phyloP scores from a whole-genome alignment of 2,113 vertebrate genomes.

The Solea solea region DNA sequence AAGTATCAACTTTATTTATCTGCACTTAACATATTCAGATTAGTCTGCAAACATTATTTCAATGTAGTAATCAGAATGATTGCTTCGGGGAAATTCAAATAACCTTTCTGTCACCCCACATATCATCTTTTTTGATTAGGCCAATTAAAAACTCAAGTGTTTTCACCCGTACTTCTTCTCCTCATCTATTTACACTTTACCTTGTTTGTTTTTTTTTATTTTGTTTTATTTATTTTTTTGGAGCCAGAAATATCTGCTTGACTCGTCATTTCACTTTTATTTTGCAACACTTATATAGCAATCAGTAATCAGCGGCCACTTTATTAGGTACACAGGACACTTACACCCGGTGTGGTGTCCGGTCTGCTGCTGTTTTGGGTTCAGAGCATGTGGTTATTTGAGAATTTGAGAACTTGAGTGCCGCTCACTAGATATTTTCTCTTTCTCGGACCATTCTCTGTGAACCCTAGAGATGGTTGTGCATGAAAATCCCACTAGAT shows the following conservation, averaged over 20 bases:
- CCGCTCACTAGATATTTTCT: too few species aligned
- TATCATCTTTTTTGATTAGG: constrained; percentile 69
- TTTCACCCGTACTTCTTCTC: constrained; percentile 22
- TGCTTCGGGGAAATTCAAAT: constrained; percentile 61
- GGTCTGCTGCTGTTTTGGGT: too few species aligned
- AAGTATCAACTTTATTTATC: constrained; percentile 26
- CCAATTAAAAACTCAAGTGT: constrained; percentile 69
- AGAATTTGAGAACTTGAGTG: too few species aligned
- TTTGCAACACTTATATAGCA: too few species aligned
- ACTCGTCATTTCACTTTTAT: not conserved
- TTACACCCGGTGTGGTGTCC: too few species aligned
- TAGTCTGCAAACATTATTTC: constrained; percentile 60
- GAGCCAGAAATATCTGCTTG: constrained; percentile 30
- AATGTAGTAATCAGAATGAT: constrained; percentile 67
- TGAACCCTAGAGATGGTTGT: too few species aligned
- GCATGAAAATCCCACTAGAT: too few species aligned
- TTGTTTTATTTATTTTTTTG: not conserved
- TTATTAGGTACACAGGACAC: too few species aligned
- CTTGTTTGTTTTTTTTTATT: not conserved
- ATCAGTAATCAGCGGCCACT: too few species aligned
- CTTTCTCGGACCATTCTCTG: too few species aligned
- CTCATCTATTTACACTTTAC: constrained; percentile 24
- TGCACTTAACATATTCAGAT: constrained; percentile 64
- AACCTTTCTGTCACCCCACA: constrained; percentile 66
- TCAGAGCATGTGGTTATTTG: too few species aligned